Percentiles rank a stretch among this genome's conserved stretches.
These are phyloP conservation scores for Harpegnathos saltator DNA, from an alignment of 1,140 invertebrate genomes.

Conservation along the genomic window DNA sequence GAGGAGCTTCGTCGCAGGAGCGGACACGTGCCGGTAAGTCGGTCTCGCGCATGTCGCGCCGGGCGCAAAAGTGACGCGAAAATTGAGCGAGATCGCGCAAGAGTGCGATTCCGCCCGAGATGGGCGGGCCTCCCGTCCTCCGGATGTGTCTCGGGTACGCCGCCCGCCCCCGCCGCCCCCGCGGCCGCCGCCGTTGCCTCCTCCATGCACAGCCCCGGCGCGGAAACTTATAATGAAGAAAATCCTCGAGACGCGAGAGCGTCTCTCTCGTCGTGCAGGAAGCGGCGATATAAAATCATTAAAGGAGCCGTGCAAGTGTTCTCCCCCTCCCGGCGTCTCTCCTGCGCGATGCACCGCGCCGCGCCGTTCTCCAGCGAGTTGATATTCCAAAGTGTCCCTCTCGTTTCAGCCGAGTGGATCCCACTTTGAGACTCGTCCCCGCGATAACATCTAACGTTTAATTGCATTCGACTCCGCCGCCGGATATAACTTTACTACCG, in stretches of 20 bases:
- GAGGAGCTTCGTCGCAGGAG: too few species aligned
- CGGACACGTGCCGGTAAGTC: too few species aligned
- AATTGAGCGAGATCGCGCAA: too few species aligned
- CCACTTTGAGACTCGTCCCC: constrained; percentile 72
- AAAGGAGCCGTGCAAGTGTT: constrained; percentile 63
- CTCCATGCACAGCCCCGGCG: constrained; percentile 24
- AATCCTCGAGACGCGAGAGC: constrained; percentile 66
- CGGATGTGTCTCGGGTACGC: constrained; percentile 27
- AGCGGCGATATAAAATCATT: constrained; percentile 66
- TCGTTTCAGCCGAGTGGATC: constrained; percentile 75
- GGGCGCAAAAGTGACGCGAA: too few species aligned
- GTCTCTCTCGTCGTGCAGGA: constrained; percentile 49
- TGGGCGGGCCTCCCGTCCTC: too few species aligned
- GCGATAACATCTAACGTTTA: constrained; percentile 78
- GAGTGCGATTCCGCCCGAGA: too few species aligned
- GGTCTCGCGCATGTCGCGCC: too few species aligned
- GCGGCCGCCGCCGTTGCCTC: not conserved
- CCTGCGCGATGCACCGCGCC: constrained; percentile 2
- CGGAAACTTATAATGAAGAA: constrained; percentile 75
- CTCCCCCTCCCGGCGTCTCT: constrained; percentile 3
- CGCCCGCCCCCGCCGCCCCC: not conserved
- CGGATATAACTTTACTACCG: constrained; percentile 81
- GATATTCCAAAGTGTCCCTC: constrained; percentile 77
- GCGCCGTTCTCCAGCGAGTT: constrained; percentile 51
- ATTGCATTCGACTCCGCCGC: constrained; percentile 80